phyloP scores from a whole-genome alignment of 1,140 invertebrate species.

The Aricia agestis region DNA sequence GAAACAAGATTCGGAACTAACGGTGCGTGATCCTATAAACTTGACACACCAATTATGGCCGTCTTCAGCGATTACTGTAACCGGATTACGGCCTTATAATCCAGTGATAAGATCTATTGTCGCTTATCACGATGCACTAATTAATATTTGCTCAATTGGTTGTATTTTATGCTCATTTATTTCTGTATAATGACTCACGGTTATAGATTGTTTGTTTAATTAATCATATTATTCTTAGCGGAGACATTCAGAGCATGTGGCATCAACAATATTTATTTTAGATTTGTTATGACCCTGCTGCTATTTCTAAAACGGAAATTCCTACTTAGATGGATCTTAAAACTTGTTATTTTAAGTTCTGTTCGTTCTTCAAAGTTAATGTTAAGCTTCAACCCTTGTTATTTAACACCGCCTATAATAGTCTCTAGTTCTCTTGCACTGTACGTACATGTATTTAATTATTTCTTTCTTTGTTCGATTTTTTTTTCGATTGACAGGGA shows the following conservation, averaged over 20 bases:
- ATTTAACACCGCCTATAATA: too few relatives aligned
- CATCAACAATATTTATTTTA: not conserved
- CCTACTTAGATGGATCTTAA: not conserved
- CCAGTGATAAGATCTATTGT: not conserved
- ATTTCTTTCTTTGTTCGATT: too few relatives aligned
- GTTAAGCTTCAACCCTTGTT: not conserved
- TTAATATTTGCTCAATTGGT: not conserved
- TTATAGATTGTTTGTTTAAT: not conserved
- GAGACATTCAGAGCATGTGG: not conserved
- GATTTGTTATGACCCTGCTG: not conserved
- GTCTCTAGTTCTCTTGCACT: too few relatives aligned
- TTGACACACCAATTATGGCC: constrained; percentile 25
- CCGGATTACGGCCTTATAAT: not conserved
- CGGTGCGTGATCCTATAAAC: constrained; percentile 33
- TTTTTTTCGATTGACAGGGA: too few relatives aligned
- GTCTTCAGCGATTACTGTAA: not conserved
- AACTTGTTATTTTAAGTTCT: not conserved
- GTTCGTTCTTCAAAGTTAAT: too few relatives aligned
- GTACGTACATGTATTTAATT: too few relatives aligned
- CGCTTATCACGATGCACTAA: not conserved
- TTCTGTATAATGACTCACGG: not conserved
- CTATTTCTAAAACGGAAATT: not conserved
- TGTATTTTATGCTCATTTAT: not conserved
- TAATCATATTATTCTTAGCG: not conserved
- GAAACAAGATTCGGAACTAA: constrained; percentile 28